Evolutionary conservation across 1,140 invertebrate species (phyloP).

Genomic region (Bombus huntii): DNA sequence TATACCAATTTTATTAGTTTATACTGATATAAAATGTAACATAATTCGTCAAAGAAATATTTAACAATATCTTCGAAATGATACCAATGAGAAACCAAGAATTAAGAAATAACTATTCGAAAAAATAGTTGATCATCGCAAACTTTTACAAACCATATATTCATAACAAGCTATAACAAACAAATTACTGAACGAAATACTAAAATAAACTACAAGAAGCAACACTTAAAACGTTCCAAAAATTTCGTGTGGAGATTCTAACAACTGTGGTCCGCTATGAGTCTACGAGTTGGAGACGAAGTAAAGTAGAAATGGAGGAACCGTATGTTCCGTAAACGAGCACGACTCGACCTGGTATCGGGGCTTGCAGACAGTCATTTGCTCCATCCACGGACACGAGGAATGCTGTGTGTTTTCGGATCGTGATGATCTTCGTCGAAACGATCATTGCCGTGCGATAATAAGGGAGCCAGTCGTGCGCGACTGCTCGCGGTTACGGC

Average conservation of each 20-base stretch:
- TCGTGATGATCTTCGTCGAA: slow-evolving; percentile 35
- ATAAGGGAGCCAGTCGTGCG: slow-evolving; percentile 16
- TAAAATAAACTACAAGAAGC: not conserved
- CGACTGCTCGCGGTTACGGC: not conserved
- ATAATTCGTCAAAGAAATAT: not conserved
- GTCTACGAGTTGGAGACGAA: not conserved
- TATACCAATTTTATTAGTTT: too few relatives aligned
- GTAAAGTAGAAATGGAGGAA: not conserved
- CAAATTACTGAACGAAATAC: too few relatives aligned
- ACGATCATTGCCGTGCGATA: slow-evolving; percentile 28
- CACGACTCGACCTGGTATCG: not conserved
- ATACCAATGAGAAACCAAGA: too few relatives aligned
- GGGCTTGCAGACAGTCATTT: not conserved
- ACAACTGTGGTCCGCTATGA: not conserved
- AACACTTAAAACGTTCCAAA: too few relatives aligned
- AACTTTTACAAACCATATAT: too few relatives aligned
- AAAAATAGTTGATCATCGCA: too few relatives aligned
- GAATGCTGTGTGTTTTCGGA: slow-evolving; percentile 30
- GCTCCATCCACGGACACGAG: not conserved
- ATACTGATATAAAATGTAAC: not conserved
- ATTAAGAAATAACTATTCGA: too few relatives aligned
- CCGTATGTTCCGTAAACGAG: not conserved
- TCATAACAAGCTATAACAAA: too few relatives aligned
- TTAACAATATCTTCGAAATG: too few relatives aligned
- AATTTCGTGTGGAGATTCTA: not conserved